Evolutionary conservation across 2,797 vertebrate genomes (phyloP).

Genomic region (Rhinoraja longicauda): DNA sequence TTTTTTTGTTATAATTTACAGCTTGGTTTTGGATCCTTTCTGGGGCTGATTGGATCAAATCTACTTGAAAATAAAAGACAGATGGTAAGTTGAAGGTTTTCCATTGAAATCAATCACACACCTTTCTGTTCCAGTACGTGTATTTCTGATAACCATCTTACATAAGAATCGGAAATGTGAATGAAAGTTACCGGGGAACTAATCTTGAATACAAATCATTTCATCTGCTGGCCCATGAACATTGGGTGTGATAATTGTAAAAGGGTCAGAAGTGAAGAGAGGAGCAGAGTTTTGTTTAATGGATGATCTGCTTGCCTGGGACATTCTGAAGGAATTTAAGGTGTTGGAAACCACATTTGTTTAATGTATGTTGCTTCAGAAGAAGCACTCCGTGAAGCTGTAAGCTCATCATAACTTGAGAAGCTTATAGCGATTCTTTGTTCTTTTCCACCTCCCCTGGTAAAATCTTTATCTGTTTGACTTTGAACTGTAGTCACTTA

Average conservation of each 20-base stretch:
- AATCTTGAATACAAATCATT: background rate
- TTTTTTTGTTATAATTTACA: constrained; percentile 55
- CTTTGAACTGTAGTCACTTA: too few species aligned
- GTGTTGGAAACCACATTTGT: background rate
- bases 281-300: background rate
- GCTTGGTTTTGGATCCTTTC: constrained; percentile 96
- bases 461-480: background rate
- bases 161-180: background rate
- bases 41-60: constrained; percentile 96
- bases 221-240: background rate
- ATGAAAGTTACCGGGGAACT: background rate
- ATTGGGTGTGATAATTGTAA: background rate
- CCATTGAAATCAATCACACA: background rate
- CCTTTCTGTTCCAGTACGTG: background rate
- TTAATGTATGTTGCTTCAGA: background rate
- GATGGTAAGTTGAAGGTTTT: constrained; percentile 75
- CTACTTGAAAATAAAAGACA: constrained; percentile 98
- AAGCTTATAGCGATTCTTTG: background rate
- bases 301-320: background rate
- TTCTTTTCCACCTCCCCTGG: background rate
- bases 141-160: background rate
- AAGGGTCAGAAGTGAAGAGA: background rate
- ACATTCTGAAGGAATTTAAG: background rate
- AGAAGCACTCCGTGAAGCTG: background rate
- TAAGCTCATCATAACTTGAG: background rate